Conservation (phyloP, 2,797 vertebrate genomes). For the Dermochelys coriacea region DNA sequence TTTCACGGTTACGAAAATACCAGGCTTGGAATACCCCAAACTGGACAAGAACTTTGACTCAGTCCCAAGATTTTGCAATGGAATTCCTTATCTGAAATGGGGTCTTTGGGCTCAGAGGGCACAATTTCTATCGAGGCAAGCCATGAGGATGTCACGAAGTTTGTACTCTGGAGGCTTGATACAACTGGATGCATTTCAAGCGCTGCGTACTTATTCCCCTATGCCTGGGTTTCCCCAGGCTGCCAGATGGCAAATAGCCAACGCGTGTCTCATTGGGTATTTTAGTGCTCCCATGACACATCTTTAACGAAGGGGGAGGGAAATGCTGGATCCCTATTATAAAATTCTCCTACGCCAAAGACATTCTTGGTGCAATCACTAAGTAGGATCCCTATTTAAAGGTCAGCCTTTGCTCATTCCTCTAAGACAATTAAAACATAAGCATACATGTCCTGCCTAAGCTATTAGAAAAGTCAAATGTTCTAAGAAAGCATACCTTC, state of each 20-base stretch:
- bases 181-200: neutral
- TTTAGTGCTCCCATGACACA: slow-evolving; percentile 19
- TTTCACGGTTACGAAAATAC: neutral
- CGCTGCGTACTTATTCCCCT: neutral
- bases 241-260: neutral
- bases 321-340: neutral
- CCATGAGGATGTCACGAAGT: neutral
- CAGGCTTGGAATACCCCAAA: neutral
- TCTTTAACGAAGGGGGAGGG: neutral
- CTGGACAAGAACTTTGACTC: neutral
- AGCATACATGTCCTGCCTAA: slow-evolving; percentile 66
- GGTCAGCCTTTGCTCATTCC: slow-evolving; percentile 71
- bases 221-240: neutral
- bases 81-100: neutral
- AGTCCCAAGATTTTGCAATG: neutral
- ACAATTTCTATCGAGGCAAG: neutral
- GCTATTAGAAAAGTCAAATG: slow-evolving; percentile 79
- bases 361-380: slow-evolving; percentile 45
- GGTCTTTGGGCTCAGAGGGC: neutral
- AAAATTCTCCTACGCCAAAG: slow-evolving; percentile 55
- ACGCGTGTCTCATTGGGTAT: neutral
- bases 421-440: slow-evolving; percentile 74
- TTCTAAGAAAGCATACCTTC: slow-evolving; percentile 68
- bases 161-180: neutral
- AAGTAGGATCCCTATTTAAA: slow-evolving; percentile 64